Evolutionary conservation across 2,113 vertebrate genomes (phyloP), one percentile per base, ranked within the genome.

Genomic region (Caracal caracal): DNA sequence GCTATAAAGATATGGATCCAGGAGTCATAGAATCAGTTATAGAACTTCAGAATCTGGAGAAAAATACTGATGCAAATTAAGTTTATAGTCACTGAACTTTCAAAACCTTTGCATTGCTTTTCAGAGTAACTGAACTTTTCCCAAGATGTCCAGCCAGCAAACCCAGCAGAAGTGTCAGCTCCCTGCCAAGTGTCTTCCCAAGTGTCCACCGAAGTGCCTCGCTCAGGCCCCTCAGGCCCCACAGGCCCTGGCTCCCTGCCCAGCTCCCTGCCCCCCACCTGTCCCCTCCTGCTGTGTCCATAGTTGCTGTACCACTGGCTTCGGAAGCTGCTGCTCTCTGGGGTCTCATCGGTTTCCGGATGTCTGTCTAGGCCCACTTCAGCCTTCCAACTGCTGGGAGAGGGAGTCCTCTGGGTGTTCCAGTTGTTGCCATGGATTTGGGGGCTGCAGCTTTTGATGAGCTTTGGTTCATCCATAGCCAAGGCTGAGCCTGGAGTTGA

Each of bases 91-190:
- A 43, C 30, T 66, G 19, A 33, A 26, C 24, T 94, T 84, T 90
- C 26, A 92, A 65, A 88, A 88, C 53, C 37, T 61, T 37, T 93
- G 30, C 6, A 22, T 73, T 93, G 26, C 20, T 93, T 95, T 96
- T 87, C 35, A 98, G 95, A 83, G n/a, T 68, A 70, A 59, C 49
- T 49, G 49, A 83, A 63, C 10, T 66, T 56, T 91, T 37, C 75
- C 68, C 63, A 96, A 92, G 79, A 96, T 97, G 98, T 96, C 82
- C 15, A 92, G 33, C 75, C 94, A 96, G 59, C 97, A 96, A 91
- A 95, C 28, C 11, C 88, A 96, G 51, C 90, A 96, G 93, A 95
- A 94, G 11, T 61, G 43, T 56, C 91, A 96, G 49, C 19, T 95
- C 7, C 63, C 97, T 65, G 16, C 22, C 73, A 94, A 94, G 7